Conservation (phyloP, 2,113 vertebrate genomes). For the Podarcis cretensis region DNA sequence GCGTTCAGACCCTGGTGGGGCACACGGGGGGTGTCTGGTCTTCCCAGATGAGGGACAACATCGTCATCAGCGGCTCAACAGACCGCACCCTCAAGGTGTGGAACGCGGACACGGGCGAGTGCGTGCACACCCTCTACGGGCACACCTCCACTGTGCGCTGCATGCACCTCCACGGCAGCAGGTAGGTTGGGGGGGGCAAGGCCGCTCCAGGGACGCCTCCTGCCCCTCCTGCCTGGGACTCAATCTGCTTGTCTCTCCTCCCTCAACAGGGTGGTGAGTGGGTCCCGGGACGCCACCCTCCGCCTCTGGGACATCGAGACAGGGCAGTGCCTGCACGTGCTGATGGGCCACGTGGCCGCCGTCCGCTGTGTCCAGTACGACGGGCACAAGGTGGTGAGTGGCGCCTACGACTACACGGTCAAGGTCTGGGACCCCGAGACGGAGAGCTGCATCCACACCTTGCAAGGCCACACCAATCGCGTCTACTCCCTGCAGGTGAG, state of each 20-base stretch:
- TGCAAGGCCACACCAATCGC: conserved; percentile 73
- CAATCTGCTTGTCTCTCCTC: not conserved
- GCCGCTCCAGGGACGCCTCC: not conserved
- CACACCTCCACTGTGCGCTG: conserved; percentile 74
- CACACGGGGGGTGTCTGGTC: conserved; percentile 74
- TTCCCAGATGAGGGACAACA: conserved; percentile 71
- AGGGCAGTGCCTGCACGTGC: conserved; percentile 67
- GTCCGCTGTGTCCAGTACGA: conserved; percentile 73
- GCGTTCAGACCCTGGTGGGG: conserved; percentile 72
- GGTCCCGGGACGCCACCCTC: conserved; percentile 66
- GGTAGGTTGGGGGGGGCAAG: conserved; percentile 20
- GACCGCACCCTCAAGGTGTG: conserved; percentile 73
- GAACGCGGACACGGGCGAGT: conserved; percentile 68
- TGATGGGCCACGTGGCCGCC: conserved; percentile 71
- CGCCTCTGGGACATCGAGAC: conserved; percentile 75
- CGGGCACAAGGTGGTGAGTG: conserved; percentile 69
- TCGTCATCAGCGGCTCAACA: conserved; percentile 70
- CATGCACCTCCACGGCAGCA: conserved; percentile 72
- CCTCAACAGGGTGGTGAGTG: conserved; percentile 68
- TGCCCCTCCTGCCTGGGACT: too few species aligned
- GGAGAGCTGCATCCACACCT: conserved; percentile 71
- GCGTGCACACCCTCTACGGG: conserved; percentile 66
- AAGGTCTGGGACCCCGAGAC: conserved; percentile 75
- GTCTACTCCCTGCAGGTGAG: conserved; percentile 72
- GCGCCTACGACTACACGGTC: conserved; percentile 70